These are phyloP conservation scores for Apoda limacodes DNA, from an alignment of 2,888 invertebrate species.

Conservation along the genomic window DNA sequence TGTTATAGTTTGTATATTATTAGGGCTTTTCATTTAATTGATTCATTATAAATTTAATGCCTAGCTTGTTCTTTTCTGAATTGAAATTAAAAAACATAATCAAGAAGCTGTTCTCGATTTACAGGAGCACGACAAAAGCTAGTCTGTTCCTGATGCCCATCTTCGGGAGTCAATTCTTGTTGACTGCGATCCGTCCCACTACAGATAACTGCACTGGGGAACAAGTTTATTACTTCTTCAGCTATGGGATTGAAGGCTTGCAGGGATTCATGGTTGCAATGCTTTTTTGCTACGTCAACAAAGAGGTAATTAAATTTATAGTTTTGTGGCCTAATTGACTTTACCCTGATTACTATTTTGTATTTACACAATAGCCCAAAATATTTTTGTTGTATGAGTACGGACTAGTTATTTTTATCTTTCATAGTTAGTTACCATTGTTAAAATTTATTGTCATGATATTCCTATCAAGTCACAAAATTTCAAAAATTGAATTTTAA, in stretches of 20 bases:
- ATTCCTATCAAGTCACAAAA: slow-evolving; percentile 1
- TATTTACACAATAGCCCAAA: too few relatives aligned
- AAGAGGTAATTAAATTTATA: slow-evolving; percentile 58
- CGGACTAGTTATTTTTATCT: slow-evolving; percentile 1
- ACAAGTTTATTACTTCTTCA: slow-evolving; percentile 69
- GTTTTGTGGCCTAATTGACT: not conserved
- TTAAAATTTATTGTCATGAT: slow-evolving; percentile 1
- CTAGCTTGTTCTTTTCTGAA: too few relatives aligned
- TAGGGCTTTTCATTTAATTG: too few relatives aligned
- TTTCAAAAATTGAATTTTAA: too few relatives aligned
- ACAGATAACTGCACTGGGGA: slow-evolving; percentile 61
- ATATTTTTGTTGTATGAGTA: too few relatives aligned
- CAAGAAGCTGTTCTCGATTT: too few relatives aligned
- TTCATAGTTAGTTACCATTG: not conserved
- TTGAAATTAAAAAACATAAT: too few relatives aligned
- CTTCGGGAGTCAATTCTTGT: slow-evolving; percentile 76
- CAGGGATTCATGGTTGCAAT: slow-evolving; percentile 74
- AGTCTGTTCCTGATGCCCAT: slow-evolving; percentile 76
- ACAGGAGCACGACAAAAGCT: slow-evolving; percentile 73
- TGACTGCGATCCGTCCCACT: slow-evolving; percentile 67
- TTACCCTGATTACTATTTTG: too few relatives aligned
- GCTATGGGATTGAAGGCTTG: slow-evolving; percentile 69
- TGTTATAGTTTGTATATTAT: too few relatives aligned
- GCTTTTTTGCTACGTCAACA: slow-evolving; percentile 75
- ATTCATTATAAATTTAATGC: too few relatives aligned